Conservation (phyloP, 2,888 invertebrate species). For the Nymphalis c-album region DNA sequence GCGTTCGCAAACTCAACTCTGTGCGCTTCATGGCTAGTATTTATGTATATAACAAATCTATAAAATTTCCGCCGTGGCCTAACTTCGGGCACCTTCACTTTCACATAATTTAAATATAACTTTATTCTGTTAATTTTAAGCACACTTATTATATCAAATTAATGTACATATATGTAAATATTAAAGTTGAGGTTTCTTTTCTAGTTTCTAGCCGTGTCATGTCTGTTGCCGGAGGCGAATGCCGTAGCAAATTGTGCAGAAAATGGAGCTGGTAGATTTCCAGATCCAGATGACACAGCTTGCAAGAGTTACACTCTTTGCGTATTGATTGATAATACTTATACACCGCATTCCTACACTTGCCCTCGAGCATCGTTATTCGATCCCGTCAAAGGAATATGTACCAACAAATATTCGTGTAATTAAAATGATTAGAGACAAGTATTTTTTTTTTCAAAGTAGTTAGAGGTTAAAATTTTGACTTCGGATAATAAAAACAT, state of each 20-base stretch:
- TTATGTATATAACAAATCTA: too few species aligned
- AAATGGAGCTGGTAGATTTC: slow-evolving; percentile 46
- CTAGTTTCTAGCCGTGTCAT: slow-evolving; percentile 7
- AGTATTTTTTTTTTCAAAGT: too few species aligned
- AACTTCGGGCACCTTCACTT: too few species aligned
- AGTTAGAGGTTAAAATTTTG: too few species aligned
- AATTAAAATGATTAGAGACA: neutral
- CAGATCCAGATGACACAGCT: slow-evolving; percentile 49
- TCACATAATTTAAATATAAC: too few species aligned
- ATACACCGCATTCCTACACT: slow-evolving; percentile 21
- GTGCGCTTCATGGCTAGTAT: too few species aligned
- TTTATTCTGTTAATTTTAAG: too few species aligned
- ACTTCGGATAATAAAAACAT: too few species aligned
- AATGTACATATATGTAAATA: neutral
- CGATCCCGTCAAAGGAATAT: slow-evolving; percentile 52
- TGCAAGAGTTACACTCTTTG: slow-evolving; percentile 55
- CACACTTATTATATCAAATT: too few species aligned
- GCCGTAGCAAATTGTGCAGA: slow-evolving; percentile 42
- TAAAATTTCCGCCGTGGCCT: too few species aligned
- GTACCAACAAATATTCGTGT: slow-evolving; percentile 63
- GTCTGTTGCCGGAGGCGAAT: slow-evolving; percentile 12
- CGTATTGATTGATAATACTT: slow-evolving; percentile 36
- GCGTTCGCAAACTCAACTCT: too few species aligned
- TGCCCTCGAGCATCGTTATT: slow-evolving; percentile 54
- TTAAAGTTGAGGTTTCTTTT: neutral